These are phyloP conservation scores for Hippasteria phrygiana DNA, from an alignment of 53 echinoderm and acorn worm genomes.

Conservation along the genomic window DNA sequence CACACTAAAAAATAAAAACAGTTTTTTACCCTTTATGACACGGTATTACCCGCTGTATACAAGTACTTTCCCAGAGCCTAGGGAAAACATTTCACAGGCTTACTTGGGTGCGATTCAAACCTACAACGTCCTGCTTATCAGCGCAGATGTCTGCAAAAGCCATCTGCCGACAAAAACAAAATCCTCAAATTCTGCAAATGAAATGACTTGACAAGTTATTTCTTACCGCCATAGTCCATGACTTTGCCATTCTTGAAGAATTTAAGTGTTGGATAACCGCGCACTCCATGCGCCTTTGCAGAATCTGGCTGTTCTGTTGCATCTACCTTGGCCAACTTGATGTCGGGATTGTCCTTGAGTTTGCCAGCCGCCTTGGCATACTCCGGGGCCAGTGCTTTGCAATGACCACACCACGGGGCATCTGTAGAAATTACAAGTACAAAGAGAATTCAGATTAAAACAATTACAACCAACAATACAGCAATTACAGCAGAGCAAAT, in stretches of 20 bases:
- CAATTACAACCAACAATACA: no score
- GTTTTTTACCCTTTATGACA: no score
- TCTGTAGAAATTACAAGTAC: conserved; percentile 60
- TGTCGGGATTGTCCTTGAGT: conserved; percentile 77
- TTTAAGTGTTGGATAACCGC: conserved; percentile 96
- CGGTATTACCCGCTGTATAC: no score
- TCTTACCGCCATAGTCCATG: conserved; percentile 81
- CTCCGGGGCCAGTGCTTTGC: conserved; percentile 90
- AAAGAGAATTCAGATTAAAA: background rate
- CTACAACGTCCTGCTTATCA: no score
- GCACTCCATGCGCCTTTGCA: conserved; percentile 77
- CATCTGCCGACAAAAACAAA: no score
- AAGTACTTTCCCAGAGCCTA: no score
- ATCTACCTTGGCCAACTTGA: conserved; percentile 92
- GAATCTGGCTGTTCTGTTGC: conserved; percentile 83
- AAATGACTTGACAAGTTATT: background rate
- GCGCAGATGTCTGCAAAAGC: no score
- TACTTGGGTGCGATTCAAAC: no score
- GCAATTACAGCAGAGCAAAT: no score
- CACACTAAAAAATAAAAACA: no score
- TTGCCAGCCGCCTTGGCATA: conserved; percentile 77
- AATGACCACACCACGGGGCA: conserved; percentile 99
- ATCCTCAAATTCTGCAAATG: background rate
- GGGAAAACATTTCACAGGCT: no score
- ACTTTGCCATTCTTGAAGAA: conserved; percentile 83